These are phyloP conservation scores for Bombus pascuorum DNA, from an alignment of 1,140 invertebrate genomes.

Conservation along the genomic window DNA sequence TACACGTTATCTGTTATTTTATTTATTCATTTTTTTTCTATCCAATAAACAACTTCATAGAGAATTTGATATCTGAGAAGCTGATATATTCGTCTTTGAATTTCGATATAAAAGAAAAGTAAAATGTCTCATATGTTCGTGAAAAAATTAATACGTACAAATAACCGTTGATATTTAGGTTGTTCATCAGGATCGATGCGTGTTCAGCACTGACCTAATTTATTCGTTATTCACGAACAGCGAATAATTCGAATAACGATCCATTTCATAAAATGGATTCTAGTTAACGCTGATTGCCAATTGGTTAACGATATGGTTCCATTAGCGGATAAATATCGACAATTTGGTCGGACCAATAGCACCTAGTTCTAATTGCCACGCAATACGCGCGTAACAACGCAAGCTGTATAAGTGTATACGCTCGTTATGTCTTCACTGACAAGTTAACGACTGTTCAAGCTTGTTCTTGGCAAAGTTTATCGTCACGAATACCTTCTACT, in stretches of 20 bases:
- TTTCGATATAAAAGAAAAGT: no score
- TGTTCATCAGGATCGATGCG: no score
- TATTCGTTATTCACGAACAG: no score
- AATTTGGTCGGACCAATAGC: neutral
- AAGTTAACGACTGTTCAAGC: slow-evolving; percentile 15
- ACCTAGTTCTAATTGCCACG: slow-evolving; percentile 5
- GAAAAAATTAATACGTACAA: no score
- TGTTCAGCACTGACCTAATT: no score
- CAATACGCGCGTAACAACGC: neutral
- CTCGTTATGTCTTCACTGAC: slow-evolving; percentile 3
- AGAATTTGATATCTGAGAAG: no score
- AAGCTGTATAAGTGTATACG: neutral
- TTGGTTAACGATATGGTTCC: neutral
- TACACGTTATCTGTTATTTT: no score
- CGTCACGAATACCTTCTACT: neutral
- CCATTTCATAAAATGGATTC: neutral
- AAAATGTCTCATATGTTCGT: no score
- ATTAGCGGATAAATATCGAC: slow-evolving; percentile 8
- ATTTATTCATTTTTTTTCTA: no score
- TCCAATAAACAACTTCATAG: no score
- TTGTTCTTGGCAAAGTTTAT: neutral
- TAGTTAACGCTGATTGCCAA: neutral
- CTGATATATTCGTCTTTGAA: no score
- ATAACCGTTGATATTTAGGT: no score
- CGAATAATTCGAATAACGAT: neutral